Evolutionary conservation across 1,140 invertebrate species (phyloP).

Genomic region (Lethrus apterus): DNA sequence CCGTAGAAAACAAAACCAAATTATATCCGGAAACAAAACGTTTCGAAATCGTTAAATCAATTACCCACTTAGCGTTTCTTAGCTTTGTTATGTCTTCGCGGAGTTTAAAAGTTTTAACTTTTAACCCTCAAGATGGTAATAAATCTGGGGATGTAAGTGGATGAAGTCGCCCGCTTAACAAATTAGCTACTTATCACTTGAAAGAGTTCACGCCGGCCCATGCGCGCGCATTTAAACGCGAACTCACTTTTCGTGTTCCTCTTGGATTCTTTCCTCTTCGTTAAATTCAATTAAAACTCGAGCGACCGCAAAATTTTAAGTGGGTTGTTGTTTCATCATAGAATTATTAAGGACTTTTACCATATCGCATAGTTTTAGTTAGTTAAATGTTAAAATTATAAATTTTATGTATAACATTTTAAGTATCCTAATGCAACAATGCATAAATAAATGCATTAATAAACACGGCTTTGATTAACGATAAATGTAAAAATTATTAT

Average conservation of each 20-base stretch:
- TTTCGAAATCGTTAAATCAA: too few species aligned
- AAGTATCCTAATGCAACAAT: too few species aligned
- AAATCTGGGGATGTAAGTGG: constrained; percentile 21
- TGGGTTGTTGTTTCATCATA: constrained; percentile 15
- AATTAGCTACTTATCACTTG: constrained; percentile 22
- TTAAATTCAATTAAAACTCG: constrained; percentile 19
- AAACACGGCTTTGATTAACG: too few species aligned
- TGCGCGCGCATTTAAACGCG: constrained; percentile 15
- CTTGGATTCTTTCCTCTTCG: constrained; percentile 14
- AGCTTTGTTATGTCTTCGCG: constrained; percentile 19
- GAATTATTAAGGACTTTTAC: too few species aligned
- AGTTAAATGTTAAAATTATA: too few species aligned
- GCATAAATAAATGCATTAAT: too few species aligned
- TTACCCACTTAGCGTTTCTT: too few species aligned
- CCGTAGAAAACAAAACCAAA: too few species aligned
- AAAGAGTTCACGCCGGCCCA: constrained; percentile 18
- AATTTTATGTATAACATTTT: too few species aligned
- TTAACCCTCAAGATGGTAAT: constrained; percentile 17
- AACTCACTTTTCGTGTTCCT: constrained; percentile 12
- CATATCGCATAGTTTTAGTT: too few species aligned
- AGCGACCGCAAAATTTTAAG: constrained; percentile 19
- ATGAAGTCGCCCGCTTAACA: constrained; percentile 20
- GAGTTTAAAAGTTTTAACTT: constrained; percentile 8
- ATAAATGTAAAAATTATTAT: too few species aligned
- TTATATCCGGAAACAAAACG: too few species aligned